Conservation (phyloP, 2,888 invertebrate species). For the Heliconius hortense region DNA sequence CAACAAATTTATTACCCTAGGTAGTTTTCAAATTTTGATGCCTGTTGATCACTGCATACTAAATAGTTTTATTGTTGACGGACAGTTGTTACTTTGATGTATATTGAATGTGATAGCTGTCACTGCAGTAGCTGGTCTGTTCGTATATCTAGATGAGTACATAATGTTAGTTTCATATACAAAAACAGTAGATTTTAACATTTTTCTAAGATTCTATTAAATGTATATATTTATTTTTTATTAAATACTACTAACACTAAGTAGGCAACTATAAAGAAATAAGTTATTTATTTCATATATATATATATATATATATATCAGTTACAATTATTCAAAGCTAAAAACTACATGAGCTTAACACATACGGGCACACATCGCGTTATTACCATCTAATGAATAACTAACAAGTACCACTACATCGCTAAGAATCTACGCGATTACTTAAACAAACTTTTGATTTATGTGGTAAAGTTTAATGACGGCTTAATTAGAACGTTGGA, state of each 20-base stretch:
- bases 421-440: conserved; percentile 28
- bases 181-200: background rate
- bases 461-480: conserved; percentile 26
- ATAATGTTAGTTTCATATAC: background rate
- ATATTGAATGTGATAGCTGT: conserved; percentile 18
- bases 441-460: conserved; percentile 27
- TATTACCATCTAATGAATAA: conserved; percentile 4
- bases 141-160: background rate
- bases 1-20: conserved; percentile 76
- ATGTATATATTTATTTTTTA: background rate
- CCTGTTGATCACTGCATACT: conserved; percentile 64
- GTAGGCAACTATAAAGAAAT: background rate
- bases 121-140: background rate
- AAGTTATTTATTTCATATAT: background rate
- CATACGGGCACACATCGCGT: background rate
- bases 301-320: background rate
- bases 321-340: background rate
- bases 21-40: conserved; percentile 75
- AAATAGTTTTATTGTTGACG: conserved; percentile 27
- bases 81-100: conserved; percentile 17
- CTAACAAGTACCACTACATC: conserved; percentile 5
- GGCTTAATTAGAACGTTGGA: conserved; percentile 42
- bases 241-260: background rate
- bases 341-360: background rate
- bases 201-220: background rate